Evolutionary conservation across 2,797 vertebrate species (phyloP).

Genomic region (Heteromormyrus szaboi): DNA sequence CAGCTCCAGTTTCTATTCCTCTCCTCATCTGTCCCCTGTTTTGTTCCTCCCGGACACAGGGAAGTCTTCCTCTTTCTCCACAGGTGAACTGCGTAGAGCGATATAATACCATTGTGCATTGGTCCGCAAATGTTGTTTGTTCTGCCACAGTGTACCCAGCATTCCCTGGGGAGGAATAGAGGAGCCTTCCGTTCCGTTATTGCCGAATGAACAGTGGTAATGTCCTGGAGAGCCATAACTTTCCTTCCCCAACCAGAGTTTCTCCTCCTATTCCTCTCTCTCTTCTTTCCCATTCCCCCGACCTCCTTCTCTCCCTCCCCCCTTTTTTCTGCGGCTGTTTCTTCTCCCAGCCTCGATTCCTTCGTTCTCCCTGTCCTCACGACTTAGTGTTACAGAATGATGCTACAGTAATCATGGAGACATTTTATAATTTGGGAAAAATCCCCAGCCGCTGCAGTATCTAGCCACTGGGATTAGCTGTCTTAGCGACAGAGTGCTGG

Average conservation of each 20-base stretch:
- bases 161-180: neutral
- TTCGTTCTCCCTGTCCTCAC: neutral
- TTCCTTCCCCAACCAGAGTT: neutral
- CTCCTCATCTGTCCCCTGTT: conserved; percentile 16
- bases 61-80: conserved; percentile 16
- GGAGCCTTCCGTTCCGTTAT: neutral
- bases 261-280: neutral
- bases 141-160: neutral
- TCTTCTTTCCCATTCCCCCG: neutral
- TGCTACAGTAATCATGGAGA: neutral
- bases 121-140: neutral
- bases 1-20: neutral
- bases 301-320: neutral
- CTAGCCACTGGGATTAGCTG: conserved; percentile 3
- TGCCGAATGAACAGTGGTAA: neutral
- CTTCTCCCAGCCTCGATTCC: neutral
- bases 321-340: neutral
- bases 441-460: neutral
- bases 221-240: neutral
- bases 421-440: neutral
- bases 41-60: conserved; percentile 9
- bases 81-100: neutral
- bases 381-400: neutral
- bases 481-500: neutral
- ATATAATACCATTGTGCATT: neutral